phyloP scores from a whole-genome alignment of 2,888 invertebrate species.

The Ecliptopera silaceata region DNA sequence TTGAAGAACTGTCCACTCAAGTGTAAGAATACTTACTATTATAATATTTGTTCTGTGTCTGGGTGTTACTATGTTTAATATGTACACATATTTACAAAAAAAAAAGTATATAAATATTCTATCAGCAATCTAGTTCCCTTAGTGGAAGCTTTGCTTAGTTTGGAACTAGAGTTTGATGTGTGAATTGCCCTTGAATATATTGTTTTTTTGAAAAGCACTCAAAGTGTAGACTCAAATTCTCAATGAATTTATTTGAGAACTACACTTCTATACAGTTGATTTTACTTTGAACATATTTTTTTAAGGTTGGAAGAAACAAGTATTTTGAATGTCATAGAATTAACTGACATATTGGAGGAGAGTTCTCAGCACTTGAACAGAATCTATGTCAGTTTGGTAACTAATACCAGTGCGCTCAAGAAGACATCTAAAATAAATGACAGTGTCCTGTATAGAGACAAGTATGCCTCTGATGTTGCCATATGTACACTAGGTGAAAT shows the following conservation, averaged over 20 bases:
- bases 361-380: constrained; percentile 70
- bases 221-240: no score
- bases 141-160: no score
- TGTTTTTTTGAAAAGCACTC: no score
- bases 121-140: no score
- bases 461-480: constrained; percentile 72
- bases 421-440: constrained; percentile 63
- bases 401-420: constrained; percentile 65
- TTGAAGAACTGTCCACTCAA: constrained; percentile 49
- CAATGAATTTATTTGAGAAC: no score
- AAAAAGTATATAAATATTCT: no score
- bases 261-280: no score
- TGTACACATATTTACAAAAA: no score
- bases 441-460: constrained; percentile 64
- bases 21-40: constrained; percentile 33
- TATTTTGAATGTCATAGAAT: constrained; percentile 51
- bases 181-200: no score
- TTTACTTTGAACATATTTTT: not conserved
- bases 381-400: constrained; percentile 68
- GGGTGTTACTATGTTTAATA: no score
- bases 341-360: constrained; percentile 67
- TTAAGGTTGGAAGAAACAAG: constrained; percentile 8
- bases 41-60: no score
- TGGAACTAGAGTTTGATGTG: no score
- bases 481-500: constrained; percentile 66